These are phyloP conservation scores for Ancistrus triradiatus DNA, from an alignment of 2,113 vertebrate genomes.

Conservation along the genomic window DNA sequence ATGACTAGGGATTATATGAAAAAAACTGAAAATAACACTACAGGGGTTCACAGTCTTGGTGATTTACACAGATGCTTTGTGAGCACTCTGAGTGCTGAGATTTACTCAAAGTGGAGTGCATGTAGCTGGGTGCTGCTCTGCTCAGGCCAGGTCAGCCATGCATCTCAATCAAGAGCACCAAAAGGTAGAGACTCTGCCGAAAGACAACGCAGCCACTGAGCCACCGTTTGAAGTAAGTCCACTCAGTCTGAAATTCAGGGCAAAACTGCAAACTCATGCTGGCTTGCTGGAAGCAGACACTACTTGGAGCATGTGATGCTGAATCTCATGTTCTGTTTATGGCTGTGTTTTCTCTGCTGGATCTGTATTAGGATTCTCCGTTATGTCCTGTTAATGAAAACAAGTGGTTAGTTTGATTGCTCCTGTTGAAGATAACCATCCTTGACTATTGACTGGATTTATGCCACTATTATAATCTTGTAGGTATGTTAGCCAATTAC, in stretches of 20 bases:
- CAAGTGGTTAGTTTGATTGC: no score
- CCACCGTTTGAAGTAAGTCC: conserved; percentile 57
- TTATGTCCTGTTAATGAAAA: no score
- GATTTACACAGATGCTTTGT: conserved; percentile 30
- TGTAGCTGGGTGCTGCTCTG: not conserved
- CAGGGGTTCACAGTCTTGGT: conserved; percentile 18
- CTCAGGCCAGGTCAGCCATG: conserved; percentile 44
- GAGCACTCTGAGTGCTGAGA: conserved; percentile 2
- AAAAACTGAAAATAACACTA: conserved; percentile 26
- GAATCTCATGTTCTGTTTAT: not conserved
- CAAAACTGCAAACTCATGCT: not conserved
- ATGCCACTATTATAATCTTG: no score
- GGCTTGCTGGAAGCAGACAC: not conserved
- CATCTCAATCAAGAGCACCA: conserved; percentile 50
- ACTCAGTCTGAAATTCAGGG: not conserved
- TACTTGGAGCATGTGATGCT: not conserved
- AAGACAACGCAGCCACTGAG: conserved; percentile 43
- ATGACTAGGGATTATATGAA: conserved; percentile 52
- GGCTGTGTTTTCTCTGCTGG: no score
- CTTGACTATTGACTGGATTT: no score
- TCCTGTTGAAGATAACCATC: no score
- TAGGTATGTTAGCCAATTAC: no score
- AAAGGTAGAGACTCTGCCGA: conserved; percentile 51
- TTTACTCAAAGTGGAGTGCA: conserved; percentile 5
- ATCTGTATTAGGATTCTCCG: no score